Evolutionary conservation across 53 echinoderm and acorn worm species (phyloP), one percentile per base, ranked within the genome.

Genomic region (Henricia sp.): DNA sequence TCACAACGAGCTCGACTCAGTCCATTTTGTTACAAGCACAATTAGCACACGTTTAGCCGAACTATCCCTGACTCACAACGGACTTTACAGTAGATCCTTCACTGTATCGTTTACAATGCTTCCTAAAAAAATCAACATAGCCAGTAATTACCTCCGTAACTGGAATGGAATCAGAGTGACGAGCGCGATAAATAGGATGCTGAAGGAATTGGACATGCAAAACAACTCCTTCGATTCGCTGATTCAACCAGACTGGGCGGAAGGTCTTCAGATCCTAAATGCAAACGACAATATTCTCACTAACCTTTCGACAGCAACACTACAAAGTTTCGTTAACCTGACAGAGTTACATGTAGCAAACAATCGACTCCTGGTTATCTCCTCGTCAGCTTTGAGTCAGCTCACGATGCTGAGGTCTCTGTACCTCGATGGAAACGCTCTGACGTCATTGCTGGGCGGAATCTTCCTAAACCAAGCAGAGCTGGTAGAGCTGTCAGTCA

Each of bases 171-270:
- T 36, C 37, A 0, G n/a, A 20, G 21, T 73, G 1, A 11, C 11
- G 8, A 11, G 0, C 25, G 56, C 6, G 28, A 16, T 19, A 37
- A 23, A 67, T 36, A 67, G 20, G 9, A 37, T 23, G 10, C 6
- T 74, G 25, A 26, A 74, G 39, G 35, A 54, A 23, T 24, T 74
- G 36, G 74, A 74, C 39, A 12, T 54, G 0, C 34, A 55, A 0
- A 74, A 74, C 74, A 74, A 74, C 55, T 74, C 74, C 13, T 55
- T 74, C 53, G 53, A 74, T 37, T 36, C 55, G 6, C 36, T 74
- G 55, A 74, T 74, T 37, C 74, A 74, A n/a, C 74, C 74, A 35
- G 24, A 52, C 20, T 74, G 74, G 54, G 74, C 74, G 9, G 54
- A 74, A 37, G 38, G 74, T 37, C 74, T 74, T 2, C 36, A 74